A percentile compares a stretch with the other conserved stretches of the same genome.
phyloP scores from a whole-genome alignment of 2,797 vertebrate species.

The Lepus townsendii region DNA sequence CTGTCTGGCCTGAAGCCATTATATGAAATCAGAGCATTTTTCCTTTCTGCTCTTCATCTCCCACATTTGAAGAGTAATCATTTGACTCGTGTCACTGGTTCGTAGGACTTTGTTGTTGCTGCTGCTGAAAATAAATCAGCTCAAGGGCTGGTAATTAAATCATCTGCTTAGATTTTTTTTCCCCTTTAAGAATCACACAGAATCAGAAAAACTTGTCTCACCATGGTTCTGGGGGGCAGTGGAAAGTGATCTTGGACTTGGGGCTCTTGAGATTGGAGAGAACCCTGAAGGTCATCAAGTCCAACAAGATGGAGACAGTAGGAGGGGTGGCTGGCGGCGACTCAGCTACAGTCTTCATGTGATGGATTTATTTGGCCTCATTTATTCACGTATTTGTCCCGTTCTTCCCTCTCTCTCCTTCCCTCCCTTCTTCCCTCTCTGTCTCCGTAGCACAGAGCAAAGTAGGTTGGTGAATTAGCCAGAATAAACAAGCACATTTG shows the following conservation, averaged over 20 bases:
- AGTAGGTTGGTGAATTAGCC: background rate
- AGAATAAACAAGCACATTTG: background rate
- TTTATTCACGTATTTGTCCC: background rate
- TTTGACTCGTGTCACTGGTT: slow-evolving; percentile 71
- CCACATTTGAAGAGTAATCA: slow-evolving; percentile 72
- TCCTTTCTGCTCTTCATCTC: slow-evolving; percentile 50
- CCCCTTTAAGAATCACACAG: slow-evolving; percentile 37
- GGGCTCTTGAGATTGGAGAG: background rate
- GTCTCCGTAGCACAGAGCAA: background rate
- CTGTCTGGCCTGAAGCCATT: slow-evolving; percentile 76
- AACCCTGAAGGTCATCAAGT: background rate
- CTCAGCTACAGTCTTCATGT: background rate
- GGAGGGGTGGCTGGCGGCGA: background rate
- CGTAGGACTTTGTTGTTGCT: slow-evolving; percentile 60
- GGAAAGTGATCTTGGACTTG: background rate
- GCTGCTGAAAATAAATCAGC: slow-evolving; percentile 73
- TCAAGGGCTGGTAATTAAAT: slow-evolving; percentile 79
- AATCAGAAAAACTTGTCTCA: background rate
- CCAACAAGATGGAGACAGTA: background rate
- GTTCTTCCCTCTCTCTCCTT: background rate
- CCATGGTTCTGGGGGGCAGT: background rate
- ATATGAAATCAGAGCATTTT: slow-evolving; percentile 73
- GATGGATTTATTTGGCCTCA: slow-evolving; percentile 7
- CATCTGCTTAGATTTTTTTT: slow-evolving; percentile 57
- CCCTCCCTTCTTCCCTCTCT: background rate